Conservation (phyloP, 2,113 vertebrate species). For the Platysteira castanea region DNA sequence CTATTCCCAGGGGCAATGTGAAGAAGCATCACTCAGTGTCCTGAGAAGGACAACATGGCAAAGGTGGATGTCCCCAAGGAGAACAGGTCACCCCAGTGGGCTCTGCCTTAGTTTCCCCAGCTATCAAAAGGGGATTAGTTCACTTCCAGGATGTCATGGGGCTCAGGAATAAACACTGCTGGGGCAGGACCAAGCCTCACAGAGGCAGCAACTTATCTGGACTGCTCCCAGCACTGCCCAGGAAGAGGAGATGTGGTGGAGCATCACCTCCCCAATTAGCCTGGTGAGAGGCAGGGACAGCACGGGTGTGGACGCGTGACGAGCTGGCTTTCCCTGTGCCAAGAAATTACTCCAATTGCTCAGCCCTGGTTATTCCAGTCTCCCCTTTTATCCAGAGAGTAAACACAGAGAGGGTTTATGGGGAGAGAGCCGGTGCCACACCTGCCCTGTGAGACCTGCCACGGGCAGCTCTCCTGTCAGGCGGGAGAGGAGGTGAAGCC, state of each 20-base stretch:
- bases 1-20: accelerated
- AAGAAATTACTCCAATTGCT: neutral
- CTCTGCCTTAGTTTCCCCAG: neutral
- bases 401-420: neutral
- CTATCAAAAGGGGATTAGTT: neutral
- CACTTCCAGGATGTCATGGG: neutral
- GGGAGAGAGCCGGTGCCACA: neutral
- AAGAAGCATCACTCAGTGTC: neutral
- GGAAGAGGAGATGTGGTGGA: neutral
- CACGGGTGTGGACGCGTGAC: accelerated
- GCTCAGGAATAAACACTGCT: neutral
- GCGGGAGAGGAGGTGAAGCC: neutral
- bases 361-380: neutral
- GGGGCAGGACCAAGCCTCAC: neutral
- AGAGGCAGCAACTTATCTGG: neutral
- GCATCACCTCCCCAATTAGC: neutral
- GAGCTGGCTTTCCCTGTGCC: neutral
- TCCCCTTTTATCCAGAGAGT: neutral
- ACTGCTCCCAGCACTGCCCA: neutral
- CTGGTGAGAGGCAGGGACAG: neutral
- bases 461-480: accelerated
- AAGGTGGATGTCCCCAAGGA: neutral
- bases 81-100: neutral
- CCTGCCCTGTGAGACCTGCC: neutral
- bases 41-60: neutral